These are phyloP conservation scores for Orthonychiurus folsomi DNA, from an alignment of 2,888 invertebrate genomes.

Conservation along the genomic window DNA sequence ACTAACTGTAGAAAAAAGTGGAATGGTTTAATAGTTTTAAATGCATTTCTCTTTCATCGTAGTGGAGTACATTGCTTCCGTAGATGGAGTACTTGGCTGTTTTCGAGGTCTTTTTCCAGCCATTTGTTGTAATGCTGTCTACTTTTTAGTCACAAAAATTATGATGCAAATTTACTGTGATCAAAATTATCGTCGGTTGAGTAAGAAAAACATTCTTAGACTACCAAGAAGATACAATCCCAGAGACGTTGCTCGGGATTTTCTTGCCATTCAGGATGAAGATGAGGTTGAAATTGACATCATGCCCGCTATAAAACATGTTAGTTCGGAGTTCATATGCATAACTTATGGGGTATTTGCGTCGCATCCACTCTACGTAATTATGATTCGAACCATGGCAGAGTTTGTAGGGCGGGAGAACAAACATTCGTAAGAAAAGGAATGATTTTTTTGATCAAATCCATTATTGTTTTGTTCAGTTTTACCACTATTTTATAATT, in stretches of 20 bases:
- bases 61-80: neutral
- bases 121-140: neutral
- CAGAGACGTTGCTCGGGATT: too few relatives aligned
- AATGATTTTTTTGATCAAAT: neutral
- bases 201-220: too few relatives aligned
- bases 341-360: neutral
- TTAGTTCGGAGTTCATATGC: neutral
- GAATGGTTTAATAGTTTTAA: too few relatives aligned
- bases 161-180: neutral
- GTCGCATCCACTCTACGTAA: neutral
- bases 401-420: neutral
- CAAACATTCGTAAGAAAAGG: neutral
- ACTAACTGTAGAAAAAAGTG: too few relatives aligned
- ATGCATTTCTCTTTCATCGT: too few relatives aligned
- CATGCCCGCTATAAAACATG: neutral
- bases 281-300: neutral
- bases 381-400: neutral
- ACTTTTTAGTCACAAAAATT: neutral
- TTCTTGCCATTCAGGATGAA: neutral
- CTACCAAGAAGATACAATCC: too few relatives aligned
- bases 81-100: neutral
- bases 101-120: neutral
- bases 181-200: neutral
- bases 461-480: neutral
- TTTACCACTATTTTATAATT: neutral